Evolutionary conservation across 2,888 invertebrate species (phyloP), one percentile per base, ranked within the genome.

Genomic region (Eupithecia inturbata): DNA sequence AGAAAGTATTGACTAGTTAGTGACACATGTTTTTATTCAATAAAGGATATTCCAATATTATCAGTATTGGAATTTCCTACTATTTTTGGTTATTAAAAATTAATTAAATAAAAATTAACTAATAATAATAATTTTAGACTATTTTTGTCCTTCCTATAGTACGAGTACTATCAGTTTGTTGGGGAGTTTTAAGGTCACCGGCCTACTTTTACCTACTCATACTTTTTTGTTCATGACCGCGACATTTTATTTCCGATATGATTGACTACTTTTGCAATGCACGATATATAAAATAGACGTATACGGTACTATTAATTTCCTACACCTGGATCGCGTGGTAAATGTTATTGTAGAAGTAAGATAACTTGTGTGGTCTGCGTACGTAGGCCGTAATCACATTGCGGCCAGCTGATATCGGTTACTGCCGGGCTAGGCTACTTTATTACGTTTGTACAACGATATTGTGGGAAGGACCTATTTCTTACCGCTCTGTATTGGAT

Each of bases 401-500:
- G 87, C 78, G 87, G 86, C 85, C 77, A 82, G 73, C 70, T 79
- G 80, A 80, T 87, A 87, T 86, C 80, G 71, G 74, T 84, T 84
- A 81, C 86, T 70, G 70, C 70, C 73, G 72, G 77, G 82, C 70
- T 73, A 70, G 78, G 82, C 77, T 77, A 73, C 78, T 79, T 72
- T 16, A 74, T 77, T 75, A 74, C 78, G 49, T 69, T 70, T 72
- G 67, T 28, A 64, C 64, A 67, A 36, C 57, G 68, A 69, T 70
- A 74, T 68, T 57, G 63, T 72, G 36, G n/a, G 74, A 77, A 81
- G 75, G 76, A 74, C 70, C 68, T 64, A 71, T 60, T 60, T 67
- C 60, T 71, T 64, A 67, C 60, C 70, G 36, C 41, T n/a, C n/a
- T 19, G 14, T 16, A 16, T 45, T 49, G n/a, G 53, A 62, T 62